Evolutionary conservation across 2,113 vertebrate genomes (phyloP).

Genomic region (Chaenocephalus aceratus): DNA sequence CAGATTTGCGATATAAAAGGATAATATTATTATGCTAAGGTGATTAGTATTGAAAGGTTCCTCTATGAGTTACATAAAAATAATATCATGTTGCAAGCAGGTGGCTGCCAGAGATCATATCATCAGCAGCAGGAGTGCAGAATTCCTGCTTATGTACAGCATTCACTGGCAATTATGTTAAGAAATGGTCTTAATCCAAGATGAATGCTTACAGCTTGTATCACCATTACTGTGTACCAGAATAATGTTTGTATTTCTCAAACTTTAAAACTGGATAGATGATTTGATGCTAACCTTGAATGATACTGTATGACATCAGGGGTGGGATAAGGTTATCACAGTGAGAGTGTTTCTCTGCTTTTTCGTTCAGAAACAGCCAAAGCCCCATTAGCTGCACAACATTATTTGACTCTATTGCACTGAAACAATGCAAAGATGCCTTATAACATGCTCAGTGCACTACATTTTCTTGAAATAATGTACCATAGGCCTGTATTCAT

Average conservation of each 20-base stretch:
- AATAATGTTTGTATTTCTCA: not conserved
- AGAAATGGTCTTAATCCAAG: not conserved
- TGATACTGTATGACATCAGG: constrained; percentile 22
- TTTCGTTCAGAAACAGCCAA: constrained; percentile 15
- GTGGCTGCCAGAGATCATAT: constrained; percentile 52
- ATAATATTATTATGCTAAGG: constrained; percentile 1
- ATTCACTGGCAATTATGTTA: not conserved
- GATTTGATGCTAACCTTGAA: not conserved
- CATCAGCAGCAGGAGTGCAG: constrained; percentile 27
- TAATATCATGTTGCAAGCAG: constrained; percentile 66
- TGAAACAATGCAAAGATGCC: not conserved
- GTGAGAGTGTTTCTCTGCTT: constrained; percentile 19
- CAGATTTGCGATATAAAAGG: not conserved
- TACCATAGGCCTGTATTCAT: not conserved
- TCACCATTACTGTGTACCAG: not conserved
- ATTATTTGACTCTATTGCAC: not conserved
- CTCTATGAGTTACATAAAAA: constrained; percentile 44
- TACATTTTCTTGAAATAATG: not conserved
- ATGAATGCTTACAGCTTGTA: not conserved
- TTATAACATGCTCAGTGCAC: not conserved
- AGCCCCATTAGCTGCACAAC: not conserved
- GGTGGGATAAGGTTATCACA: constrained; percentile 21
- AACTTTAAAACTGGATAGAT: not conserved
- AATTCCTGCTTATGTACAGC: not conserved
- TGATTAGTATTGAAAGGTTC: constrained; percentile 47